Evolutionary conservation across 2,888 invertebrate species (phyloP).

Genomic region (Dugesia japonica): DNA sequence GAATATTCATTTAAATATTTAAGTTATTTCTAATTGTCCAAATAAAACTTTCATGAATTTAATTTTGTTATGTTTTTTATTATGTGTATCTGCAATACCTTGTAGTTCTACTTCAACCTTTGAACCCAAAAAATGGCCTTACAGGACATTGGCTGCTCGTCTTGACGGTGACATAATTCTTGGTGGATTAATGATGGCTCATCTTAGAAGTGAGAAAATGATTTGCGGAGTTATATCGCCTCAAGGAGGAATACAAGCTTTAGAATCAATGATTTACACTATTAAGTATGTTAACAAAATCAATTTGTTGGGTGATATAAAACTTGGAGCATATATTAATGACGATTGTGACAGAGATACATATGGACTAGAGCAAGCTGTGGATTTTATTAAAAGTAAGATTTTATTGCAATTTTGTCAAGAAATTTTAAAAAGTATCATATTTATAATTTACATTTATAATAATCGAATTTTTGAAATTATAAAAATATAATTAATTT

Average conservation of each 20-base stretch:
- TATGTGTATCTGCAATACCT: neutral
- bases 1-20: too few species aligned
- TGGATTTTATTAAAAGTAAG: constrained; percentile 86
- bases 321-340: constrained; percentile 68
- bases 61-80: too few species aligned
- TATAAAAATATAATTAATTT: too few species aligned
- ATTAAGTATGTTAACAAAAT: constrained; percentile 55
- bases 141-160: constrained; percentile 54
- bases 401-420: too few species aligned
- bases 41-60: too few species aligned
- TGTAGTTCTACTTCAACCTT: neutral
- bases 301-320: constrained; percentile 55
- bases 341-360: constrained; percentile 91
- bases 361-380: constrained; percentile 80
- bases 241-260: constrained; percentile 61
- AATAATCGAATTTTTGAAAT: too few species aligned
- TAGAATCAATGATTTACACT: constrained; percentile 79
- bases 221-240: constrained; percentile 84
- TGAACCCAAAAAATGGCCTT: neutral
- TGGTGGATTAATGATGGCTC: constrained; percentile 84
- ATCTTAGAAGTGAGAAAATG: constrained; percentile 64
- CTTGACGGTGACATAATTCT: constrained; percentile 62
- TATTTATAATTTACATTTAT: too few species aligned
- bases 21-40: too few species aligned
- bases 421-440: too few species aligned